Base-by-base conservation (phyloP, 2,797 vertebrate genomes). In the Parambassis ranga region DNA sequence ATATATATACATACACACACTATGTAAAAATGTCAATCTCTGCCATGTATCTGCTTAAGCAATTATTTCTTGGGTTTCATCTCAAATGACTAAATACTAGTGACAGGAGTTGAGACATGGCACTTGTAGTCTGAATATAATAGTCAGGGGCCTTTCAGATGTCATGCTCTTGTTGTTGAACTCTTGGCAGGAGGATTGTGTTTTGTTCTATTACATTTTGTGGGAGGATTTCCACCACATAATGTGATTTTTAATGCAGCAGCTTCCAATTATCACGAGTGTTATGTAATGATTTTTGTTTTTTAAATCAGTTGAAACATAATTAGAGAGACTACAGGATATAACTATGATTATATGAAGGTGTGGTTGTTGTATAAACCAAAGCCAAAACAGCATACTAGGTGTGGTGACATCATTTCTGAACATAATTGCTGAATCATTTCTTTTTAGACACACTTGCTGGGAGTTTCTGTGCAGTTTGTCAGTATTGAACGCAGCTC, bases 31-130 rank as follows among this genome's bases (percentile, higher is more conserved):
- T 65, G 35, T 60, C 66, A 76, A 76, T 76, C 46, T 75, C 64
- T 73, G 69, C 52, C 64, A 64, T 87, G 57, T 84, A 87, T 87
- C 65, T 22, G 84, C 89, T 91, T 87, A 60, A 85, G 79, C 77
- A 70, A 71, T 64, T 74, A 74, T 83, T 79, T 50, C 73, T 81
- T 81, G 80, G 89, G 87, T 82, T 87, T 83, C 84, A 87, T 89
- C 86, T 90, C 82, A 87, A 89, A 88, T 74, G 81, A 84, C 79
- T 61, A 27, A 47, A 65, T 60, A 19, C 47, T 66, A 31, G 44
- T 58, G 27, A 13, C 8, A n/a, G 27, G 18, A 36, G n/a, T 11
- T 15, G 10, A 43, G 26, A 20, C 32, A 15, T 18, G 14, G 52
- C 18, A 16, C 8, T 16, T 20, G 11, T 20, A 14, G 44, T 38